Evolutionary conservation across 2,888 invertebrate genomes (phyloP), one percentile per base, ranked within the genome.

Genomic region (Pecten maximus): DNA sequence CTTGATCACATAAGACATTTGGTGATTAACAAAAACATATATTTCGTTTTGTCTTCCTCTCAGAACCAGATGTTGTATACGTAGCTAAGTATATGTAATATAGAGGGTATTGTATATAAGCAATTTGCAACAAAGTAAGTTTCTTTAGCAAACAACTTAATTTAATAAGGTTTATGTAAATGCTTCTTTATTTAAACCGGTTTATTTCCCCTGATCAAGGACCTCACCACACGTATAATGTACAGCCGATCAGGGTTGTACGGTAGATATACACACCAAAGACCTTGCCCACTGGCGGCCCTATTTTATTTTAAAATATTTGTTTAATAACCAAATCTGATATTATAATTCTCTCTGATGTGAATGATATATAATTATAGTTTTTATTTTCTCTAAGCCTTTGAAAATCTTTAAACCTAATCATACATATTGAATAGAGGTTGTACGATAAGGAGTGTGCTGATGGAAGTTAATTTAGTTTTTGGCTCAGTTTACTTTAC

Each of bases 271-370:
- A 35, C 35, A 35, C 74, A 74, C 35, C 6, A 28, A 74, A 8
- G 12, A 28, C 60, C 12, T 28, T 35, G 6, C 35, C 74, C 15
- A 35, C 35, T 74, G 74, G 12, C 74, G 74, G 35, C 74, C 3
- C 23, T 28, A 74, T 74, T 28, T 35, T 35, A 74, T 35, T 74
- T 74, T 74, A 12, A 74, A 74, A 74, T 74, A 28, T 74, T 74
- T 74, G 74, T 74, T 74, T 74, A 74, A 74, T 74, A 74, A 74
- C 74, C 23, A 74, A 74, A 74, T 74, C 74, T 74, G 74, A 74
- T 74, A 74, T 74, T 35, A 28, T 74, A 74, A 74, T 74, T 74
- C 74, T 15, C 35, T 74, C 74, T 74, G 74, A 74, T 35, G 74
- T 15, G 28, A 74, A 74, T 74, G 74, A 28, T 74, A 74, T 74